These are phyloP conservation scores for Watsonalla binaria DNA, from an alignment of 2,888 invertebrate genomes.

Conservation along the genomic window DNA sequence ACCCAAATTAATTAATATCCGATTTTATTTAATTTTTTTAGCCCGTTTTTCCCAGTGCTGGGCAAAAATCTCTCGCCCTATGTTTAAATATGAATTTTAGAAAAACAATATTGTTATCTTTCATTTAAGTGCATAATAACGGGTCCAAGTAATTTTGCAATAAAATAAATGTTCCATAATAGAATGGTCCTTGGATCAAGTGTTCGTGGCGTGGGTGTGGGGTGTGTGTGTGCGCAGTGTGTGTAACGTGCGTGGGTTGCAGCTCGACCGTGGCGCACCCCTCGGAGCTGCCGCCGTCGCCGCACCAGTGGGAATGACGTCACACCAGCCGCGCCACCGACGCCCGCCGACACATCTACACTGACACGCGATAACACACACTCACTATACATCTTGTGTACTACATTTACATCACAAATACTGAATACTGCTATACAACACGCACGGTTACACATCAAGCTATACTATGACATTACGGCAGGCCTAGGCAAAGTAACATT, in stretches of 20 bases:
- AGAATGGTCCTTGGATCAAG: conserved; percentile 15
- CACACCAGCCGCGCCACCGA: conserved; percentile 56
- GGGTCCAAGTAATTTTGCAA: too few species aligned
- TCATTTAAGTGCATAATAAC: too few species aligned
- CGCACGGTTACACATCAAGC: neutral
- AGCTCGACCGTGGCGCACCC: conserved; percentile 99
- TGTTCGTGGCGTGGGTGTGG: conserved; percentile 42
- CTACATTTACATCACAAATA: neutral
- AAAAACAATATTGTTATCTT: too few species aligned
- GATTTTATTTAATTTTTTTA: too few species aligned
- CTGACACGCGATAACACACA: conserved; percentile 41
- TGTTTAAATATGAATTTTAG: too few species aligned
- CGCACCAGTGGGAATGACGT: conserved; percentile 98
- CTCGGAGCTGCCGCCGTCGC: conserved; percentile 98
- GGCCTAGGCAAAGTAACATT: too few species aligned
- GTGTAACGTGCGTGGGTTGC: conserved; percentile 52
- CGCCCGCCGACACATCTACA: conserved; percentile 51
- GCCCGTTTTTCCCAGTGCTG: too few species aligned
- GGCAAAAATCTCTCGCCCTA: too few species aligned
- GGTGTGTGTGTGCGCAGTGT: conserved; percentile 9
- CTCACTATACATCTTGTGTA: conserved; percentile 7
- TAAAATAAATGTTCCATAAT: too few species aligned
- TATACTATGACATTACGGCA: too few species aligned
- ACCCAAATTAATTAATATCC: too few species aligned
- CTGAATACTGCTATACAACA: neutral